Base-by-base conservation (phyloP, 2,888 invertebrate genomes). In the Monochamus alternatus region DNA sequence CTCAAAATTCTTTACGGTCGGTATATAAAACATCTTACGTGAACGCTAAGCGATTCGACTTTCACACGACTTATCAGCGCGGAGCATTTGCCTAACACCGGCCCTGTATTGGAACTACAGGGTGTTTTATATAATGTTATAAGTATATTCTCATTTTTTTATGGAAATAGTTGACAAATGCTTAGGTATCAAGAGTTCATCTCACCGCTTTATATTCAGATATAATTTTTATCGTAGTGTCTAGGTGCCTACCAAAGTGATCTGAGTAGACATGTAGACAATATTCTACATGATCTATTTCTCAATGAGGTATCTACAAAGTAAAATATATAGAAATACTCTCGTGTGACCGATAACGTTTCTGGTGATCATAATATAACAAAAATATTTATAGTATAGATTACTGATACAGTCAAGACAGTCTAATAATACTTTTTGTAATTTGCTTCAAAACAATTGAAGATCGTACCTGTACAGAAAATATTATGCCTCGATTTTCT, bases 321-420 rank as follows among this genome's bases (percentile, higher is more conserved):
- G 68, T 38, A 43, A 68, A 58, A 58, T 43, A 59, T 31, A 59
- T 58, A 59, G 9, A 10, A 58, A 38, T 58, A 68, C 32, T 60
- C 7, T 64, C n/a, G 43, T 68, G 38, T 68, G 68, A 68, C 68
- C 68, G 68, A 68, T 68, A 68, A 68, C 58, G 32, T 30, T 64
- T 64, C 47, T 44, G 22, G 47, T 64, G 43, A 55, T 59, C 51
- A 58, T 59, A 43, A 38, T 58, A 38, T 32, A 55, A 14, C 32
- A 51, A 66, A 31, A 55, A 66, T 66, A 55, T 66, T 66, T 66
- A 55, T 66, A 66, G 52, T 31, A 66, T 52, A 47, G 30, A 30
- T 44, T 44, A 65, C 31, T 9, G 30, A 65, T 43, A 43, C 8
- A 43, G 38, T 38, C 14, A 63, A n/a, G 43, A 7, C n/a, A n/a